Evolutionary conservation across 2,888 invertebrate genomes (phyloP).

Genomic region (Troides oblongomaculatus): DNA sequence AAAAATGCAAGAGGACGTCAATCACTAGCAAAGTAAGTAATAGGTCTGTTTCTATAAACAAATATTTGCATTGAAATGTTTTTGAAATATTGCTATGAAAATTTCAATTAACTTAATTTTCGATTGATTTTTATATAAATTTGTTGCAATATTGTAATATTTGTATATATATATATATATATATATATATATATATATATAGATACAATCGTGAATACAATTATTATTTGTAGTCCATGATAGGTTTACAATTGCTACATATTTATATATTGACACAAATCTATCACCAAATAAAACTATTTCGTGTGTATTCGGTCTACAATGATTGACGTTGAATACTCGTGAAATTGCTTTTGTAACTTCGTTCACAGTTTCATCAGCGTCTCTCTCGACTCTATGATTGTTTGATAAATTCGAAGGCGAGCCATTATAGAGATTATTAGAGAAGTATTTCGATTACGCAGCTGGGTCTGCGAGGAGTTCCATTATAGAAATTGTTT

Average conservation of each 20-base stretch:
- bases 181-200: too few relatives aligned
- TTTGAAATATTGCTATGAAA: not conserved
- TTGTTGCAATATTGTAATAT: too few relatives aligned
- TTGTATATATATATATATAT: too few relatives aligned
- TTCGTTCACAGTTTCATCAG: constrained; percentile 38
- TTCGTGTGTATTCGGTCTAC: constrained; percentile 27
- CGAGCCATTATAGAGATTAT: constrained; percentile 43
- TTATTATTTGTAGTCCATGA: not conserved
- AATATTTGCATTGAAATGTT: not conserved
- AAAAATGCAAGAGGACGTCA: constrained; percentile 23
- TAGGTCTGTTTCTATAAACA: not conserved
- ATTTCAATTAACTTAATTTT: too few relatives aligned
- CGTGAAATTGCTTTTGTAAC: constrained; percentile 39
- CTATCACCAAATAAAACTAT: constrained; percentile 21
- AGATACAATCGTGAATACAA: not conserved
- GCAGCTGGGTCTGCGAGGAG: constrained; percentile 45
- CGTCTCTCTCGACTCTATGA: constrained; percentile 28
- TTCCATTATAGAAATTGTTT: constrained; percentile 71
- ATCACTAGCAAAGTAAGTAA: constrained; percentile 17
- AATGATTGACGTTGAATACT: constrained; percentile 34
- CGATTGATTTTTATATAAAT: too few relatives aligned
- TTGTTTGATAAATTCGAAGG: constrained; percentile 29
- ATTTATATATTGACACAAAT: not conserved
- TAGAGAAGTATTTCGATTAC: constrained; percentile 43
- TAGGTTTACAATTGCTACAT: not conserved